Percentiles rank a stretch among this genome's conserved stretches.
These are phyloP conservation scores for Eupsilia transversa DNA, from an alignment of 2,888 invertebrate genomes.

Conservation along the genomic window DNA sequence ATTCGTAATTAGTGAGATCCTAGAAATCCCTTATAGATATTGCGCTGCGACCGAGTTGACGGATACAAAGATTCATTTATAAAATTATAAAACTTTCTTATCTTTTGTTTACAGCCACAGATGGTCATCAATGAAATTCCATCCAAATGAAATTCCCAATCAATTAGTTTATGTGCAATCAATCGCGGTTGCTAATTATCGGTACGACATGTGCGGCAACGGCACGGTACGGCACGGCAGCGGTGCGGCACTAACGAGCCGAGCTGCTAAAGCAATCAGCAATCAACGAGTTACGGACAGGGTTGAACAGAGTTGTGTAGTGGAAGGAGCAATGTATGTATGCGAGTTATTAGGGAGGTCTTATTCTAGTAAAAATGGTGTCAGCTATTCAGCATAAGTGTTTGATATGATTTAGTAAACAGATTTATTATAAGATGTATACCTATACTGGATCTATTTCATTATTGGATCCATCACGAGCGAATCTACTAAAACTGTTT, in stretches of 20 bases:
- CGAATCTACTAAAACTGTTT: neutral
- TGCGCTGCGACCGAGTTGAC: no score
- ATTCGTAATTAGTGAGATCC: no score
- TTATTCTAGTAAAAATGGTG: neutral
- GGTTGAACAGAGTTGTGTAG: slow-evolving; percentile 39
- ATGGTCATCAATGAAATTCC: no score
- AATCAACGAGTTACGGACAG: slow-evolving; percentile 69
- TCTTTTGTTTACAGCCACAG: no score
- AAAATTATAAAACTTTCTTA: no score
- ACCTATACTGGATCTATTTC: no score
- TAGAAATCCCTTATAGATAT: no score
- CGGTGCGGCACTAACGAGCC: slow-evolving; percentile 71
- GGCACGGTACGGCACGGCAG: slow-evolving; percentile 35
- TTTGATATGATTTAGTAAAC: no score
- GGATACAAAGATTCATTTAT: no score
- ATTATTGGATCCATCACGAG: no score
- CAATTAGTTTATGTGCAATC: slow-evolving; percentile 65
- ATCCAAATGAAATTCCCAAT: slow-evolving; percentile 53
- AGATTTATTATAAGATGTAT: no score
- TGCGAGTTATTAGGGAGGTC: slow-evolving; percentile 6
- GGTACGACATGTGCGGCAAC: slow-evolving; percentile 44
- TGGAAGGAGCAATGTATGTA: neutral
- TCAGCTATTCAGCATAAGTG: no score
- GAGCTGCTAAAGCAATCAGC: slow-evolving; percentile 77
- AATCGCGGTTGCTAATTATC: slow-evolving; percentile 63